Conservation (phyloP, 2,113 vertebrate genomes). For the Crotalus helleri region DNA sequence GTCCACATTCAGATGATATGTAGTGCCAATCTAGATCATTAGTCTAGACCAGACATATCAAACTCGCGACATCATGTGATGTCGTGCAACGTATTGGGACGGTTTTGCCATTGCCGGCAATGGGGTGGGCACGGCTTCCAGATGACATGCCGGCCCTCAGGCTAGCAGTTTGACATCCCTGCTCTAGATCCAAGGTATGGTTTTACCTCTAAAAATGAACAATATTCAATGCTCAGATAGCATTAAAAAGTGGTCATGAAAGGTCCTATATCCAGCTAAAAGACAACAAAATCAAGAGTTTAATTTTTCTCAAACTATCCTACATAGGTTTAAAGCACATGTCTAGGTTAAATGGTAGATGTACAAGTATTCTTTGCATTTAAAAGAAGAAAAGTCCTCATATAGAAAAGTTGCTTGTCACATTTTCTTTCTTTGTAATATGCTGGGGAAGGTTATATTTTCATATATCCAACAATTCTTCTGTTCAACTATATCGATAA, state of each 20-base stretch:
- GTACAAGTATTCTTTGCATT: neutral
- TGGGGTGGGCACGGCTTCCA: too few relatives aligned
- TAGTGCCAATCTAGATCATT: neutral
- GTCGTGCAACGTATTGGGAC: too few relatives aligned
- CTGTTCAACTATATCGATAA: neutral
- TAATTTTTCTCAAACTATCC: neutral
- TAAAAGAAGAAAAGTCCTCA: neutral
- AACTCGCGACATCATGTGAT: too few relatives aligned
- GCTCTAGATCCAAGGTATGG: neutral
- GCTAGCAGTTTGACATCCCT: too few relatives aligned
- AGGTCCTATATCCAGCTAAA: neutral
- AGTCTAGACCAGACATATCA: too few relatives aligned
- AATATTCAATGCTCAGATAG: constrained; percentile 25
- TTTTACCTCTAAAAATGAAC: neutral
- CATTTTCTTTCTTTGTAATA: neutral
- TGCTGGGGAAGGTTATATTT: neutral
- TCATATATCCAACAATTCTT: neutral
- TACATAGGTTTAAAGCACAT: neutral
- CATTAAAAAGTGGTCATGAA: neutral
- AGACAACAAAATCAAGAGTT: neutral
- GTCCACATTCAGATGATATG: neutral
- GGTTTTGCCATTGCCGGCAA: too few relatives aligned
- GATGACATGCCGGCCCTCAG: too few relatives aligned
- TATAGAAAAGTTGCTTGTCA: neutral
- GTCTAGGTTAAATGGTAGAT: neutral